Base-by-base conservation (phyloP, 2,797 vertebrate genomes). In the Falco rusticolus region DNA sequence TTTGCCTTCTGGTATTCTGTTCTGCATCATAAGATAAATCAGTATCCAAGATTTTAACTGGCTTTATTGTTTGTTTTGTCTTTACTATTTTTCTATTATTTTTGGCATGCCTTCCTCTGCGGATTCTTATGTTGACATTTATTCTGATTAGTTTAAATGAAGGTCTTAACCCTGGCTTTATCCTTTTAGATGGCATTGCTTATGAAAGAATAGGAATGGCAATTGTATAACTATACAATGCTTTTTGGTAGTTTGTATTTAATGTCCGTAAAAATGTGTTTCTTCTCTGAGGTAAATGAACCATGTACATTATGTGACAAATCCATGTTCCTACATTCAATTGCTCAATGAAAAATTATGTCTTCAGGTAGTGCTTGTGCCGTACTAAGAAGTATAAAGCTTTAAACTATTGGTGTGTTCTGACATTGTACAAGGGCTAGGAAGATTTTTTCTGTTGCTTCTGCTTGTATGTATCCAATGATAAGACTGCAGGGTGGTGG, bases 91-190 rank as follows among this genome's bases (percentile, higher is more conserved):
- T 75, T 53, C 41, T 79, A 0, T 69, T 87, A 24, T 84, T 93
- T 87, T 94, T 84, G 89, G 39, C 37, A 43, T 94, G 37, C 37
- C 11, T 88, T 77, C 50, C 47, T 75, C 33, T 72, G 45, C 57
- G 78, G 31, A 53, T 85, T 63, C 82, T 71, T 47, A 19, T 83
- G 37, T 70, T 96, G 82, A 78, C 76, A 48, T 93, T 93, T 92
- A 63, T 93, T 94, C 39, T 85, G 65, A 87, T 95, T 84, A 76
- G 68, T 84, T 93, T 84, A 92, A 95, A 92, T 87, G 74, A 82
- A 86, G 70, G 50, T 85, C 90, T 87, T 94, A 93, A 85, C 82
- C 89, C 71, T 86, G 63, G 21, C 79, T 88, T 70, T 83, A 16
- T 61, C 50, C 54, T 86, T 95, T 89, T 16, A 50, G 37, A 43